These are phyloP conservation scores for Microcebus lehilahytsara DNA, from an alignment of 2,113 vertebrate genomes.

Conservation along the genomic window DNA sequence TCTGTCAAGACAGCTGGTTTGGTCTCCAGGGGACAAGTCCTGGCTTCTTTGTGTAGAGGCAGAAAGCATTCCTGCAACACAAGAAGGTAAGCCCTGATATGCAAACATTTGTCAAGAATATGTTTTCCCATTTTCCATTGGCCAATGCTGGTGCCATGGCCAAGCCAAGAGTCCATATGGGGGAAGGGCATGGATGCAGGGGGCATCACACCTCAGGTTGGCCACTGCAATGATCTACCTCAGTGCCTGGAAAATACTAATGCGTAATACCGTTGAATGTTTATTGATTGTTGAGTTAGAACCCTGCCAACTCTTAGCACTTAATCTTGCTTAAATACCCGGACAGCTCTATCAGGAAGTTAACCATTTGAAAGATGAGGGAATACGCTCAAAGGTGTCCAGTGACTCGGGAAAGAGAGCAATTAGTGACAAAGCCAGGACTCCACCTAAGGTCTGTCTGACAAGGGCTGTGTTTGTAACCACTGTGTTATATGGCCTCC, in stretches of 20 bases:
- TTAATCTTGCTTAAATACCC: neutral
- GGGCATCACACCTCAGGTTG: neutral
- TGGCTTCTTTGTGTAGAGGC: neutral
- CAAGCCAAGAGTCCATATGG: neutral
- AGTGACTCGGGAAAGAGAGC: neutral
- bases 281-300: neutral
- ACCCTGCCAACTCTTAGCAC: neutral
- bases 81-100: neutral
- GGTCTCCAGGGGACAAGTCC: too few species aligned
- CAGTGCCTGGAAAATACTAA: neutral
- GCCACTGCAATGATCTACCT: neutral
- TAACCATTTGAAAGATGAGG: neutral
- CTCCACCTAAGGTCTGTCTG: neutral
- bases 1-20: neutral
- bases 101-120: neutral
- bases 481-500: neutral
- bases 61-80: neutral
- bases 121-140: neutral
- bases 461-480: neutral
- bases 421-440: neutral
- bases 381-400: neutral
- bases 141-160: neutral
- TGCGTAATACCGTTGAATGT: neutral
- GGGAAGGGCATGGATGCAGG: too few species aligned
- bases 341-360: neutral